phyloP scores from a whole-genome alignment of 2,888 invertebrate species.

The Nyleta sp. region DNA sequence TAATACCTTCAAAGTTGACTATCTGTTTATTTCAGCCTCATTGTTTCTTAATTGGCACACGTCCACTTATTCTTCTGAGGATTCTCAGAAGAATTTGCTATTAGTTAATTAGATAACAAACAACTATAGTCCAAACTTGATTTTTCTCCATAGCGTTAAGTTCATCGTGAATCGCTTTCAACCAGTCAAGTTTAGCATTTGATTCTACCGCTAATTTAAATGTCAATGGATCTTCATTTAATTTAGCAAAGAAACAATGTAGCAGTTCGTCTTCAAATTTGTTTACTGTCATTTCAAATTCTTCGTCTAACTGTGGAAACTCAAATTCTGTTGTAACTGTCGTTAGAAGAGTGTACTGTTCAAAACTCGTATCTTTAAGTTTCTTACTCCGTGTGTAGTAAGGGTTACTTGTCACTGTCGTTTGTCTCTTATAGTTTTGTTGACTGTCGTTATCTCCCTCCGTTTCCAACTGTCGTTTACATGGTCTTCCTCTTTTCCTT shows the following conservation, averaged over 20 bases:
- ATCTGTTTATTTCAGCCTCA: too few relatives aligned
- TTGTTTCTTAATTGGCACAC: too few relatives aligned
- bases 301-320: slow-evolving; percentile 13
- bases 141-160: slow-evolving; percentile 27
- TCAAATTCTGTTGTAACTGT: slow-evolving; percentile 14
- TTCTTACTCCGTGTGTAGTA: slow-evolving; percentile 19
- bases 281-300: neutral
- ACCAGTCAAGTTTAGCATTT: slow-evolving; percentile 5
- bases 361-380: slow-evolving; percentile 29
- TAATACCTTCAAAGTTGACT: too few relatives aligned
- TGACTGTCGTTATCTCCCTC: slow-evolving; percentile 34
- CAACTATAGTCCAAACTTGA: slow-evolving; percentile 9
- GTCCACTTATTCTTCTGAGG: too few relatives aligned
- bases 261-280: slow-evolving; percentile 18
- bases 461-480: slow-evolving; percentile 27
- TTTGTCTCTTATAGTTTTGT: slow-evolving; percentile 9
- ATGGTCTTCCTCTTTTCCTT: slow-evolving; percentile 26
- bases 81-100: too few relatives aligned
- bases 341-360: neutral
- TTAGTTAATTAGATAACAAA: too few relatives aligned
- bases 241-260: slow-evolving; percentile 15
- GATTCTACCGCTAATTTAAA: slow-evolving; percentile 21
- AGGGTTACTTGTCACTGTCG: slow-evolving; percentile 9
- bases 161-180: slow-evolving; percentile 14
- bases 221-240: slow-evolving; percentile 8